Evolutionary conservation across 1,140 invertebrate genomes (phyloP).

Genomic region (Sarcophaga peregrina): DNA sequence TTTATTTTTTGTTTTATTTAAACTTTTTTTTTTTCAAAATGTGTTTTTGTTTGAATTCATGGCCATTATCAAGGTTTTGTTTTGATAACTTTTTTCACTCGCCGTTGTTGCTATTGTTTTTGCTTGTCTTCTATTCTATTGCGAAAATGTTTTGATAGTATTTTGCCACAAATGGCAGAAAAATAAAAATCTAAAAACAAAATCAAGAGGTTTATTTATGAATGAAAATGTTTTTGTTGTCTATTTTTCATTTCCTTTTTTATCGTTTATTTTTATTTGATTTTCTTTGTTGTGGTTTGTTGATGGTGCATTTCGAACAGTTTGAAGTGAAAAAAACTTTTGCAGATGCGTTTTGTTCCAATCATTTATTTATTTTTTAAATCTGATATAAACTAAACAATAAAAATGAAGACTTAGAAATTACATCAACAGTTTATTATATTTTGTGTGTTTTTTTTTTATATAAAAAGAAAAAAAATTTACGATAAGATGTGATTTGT

Average conservation of each 20-base stretch:
- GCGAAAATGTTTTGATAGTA: constrained; percentile 16
- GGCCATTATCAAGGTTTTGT: constrained; percentile 39
- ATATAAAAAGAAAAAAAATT: no score
- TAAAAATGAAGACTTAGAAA: background rate
- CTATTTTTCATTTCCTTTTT: background rate
- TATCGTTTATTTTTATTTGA: background rate
- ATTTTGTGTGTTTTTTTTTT: no score
- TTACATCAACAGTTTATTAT: background rate
- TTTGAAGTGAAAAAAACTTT: background rate
- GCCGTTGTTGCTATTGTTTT: background rate
- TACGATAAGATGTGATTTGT: no score
- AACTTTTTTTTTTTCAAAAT: background rate
- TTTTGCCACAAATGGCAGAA: background rate
- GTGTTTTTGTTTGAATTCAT: constrained; percentile 19
- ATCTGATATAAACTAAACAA: background rate
- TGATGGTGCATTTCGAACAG: constrained; percentile 6
- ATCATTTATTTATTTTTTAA: background rate
- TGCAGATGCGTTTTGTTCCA: no score
- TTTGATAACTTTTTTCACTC: constrained; percentile 32
- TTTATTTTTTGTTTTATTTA: background rate
- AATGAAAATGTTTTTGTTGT: constrained; percentile 9
- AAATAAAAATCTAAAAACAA: background rate
- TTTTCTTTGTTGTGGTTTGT: background rate
- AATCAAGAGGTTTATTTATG: constrained; percentile 13
- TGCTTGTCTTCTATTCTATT: background rate